These are phyloP conservation scores for Chlamydotis undulata DNA, from an alignment of 2,113 vertebrate genomes.

Conservation along the genomic window DNA sequence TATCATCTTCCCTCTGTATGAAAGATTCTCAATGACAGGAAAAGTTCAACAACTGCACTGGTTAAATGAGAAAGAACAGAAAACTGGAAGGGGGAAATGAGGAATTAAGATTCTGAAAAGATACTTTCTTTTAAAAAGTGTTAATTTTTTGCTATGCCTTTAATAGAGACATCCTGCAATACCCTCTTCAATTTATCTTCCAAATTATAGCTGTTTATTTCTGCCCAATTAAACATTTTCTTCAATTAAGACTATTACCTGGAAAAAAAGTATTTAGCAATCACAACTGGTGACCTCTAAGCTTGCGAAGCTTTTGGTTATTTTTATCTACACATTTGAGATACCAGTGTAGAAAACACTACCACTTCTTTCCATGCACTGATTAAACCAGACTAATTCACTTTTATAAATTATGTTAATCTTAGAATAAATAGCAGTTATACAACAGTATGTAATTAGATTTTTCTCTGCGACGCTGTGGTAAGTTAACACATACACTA, in stretches of 20 bases:
- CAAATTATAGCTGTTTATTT: not conserved
- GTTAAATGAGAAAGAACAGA: not conserved
- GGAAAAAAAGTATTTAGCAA: not conserved
- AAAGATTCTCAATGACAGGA: not conserved
- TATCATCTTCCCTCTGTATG: not conserved
- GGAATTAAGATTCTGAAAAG: not conserved
- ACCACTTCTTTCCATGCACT: not conserved
- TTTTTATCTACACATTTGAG: not conserved
- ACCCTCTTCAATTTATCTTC: not conserved
- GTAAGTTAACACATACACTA: not conserved
- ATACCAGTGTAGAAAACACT: not conserved
- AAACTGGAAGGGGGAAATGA: not conserved
- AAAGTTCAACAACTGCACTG: not conserved
- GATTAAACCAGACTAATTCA: slow-evolving; percentile 1
- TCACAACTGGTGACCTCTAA: slow-evolving; percentile 22
- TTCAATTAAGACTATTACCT: slow-evolving; percentile 27
- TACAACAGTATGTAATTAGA: not conserved
- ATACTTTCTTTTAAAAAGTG: not conserved
- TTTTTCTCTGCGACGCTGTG: not conserved
- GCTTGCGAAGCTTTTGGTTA: not conserved
- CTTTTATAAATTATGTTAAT: not conserved
- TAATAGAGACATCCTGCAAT: not conserved
- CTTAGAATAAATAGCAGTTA: not conserved
- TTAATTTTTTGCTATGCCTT: not conserved
- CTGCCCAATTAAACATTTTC: slow-evolving; percentile 23